Base-by-base conservation (phyloP, 1,140 invertebrate species). In the Tachypleus tridentatus region DNA sequence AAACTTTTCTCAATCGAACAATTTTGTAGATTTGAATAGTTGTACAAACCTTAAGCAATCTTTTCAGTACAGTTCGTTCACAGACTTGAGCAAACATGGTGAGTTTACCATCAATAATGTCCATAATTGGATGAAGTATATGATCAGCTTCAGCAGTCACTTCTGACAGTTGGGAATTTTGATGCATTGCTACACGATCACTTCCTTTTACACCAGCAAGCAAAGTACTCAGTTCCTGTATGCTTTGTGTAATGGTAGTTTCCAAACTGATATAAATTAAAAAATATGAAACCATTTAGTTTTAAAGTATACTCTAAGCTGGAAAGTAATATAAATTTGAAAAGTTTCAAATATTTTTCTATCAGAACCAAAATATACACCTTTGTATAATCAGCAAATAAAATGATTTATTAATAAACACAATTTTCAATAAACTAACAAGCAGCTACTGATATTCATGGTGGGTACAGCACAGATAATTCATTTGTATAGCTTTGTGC, bases 61-160 rank as follows among this genome's bases (percentile, higher is more conserved):
- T 84, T 79, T 99, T 99, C 5, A 99, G 82, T 4, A 99, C 97
- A 6, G 97, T 98, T 79, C 98, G 98, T 79, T 99, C 97, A 78
- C 97, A 99, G 6, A 93, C 91, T 79, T 98, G 87, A 8, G 97
- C 95, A 78, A 98, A 99, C 72, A 97, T 82, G 49, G 94, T 90
- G 63, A 99, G 79, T 68, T 75, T 75, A 76, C 82, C 82, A 76
- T 89, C 86, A n/a, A 89, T 75, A n/a, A 97, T 83, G 74, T 98
- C 95, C 94, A 99, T 98, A 2, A 99, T 81, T 4, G 97, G 97
- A 64, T 91, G 81, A 48, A 99, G 80, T 48, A 99, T 93, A 76
- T 97, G 91, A 76, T 99, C 96, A 0, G 95, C 93, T 75, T 97
- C 94, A 4, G 84, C 85, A 4, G 86, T 85, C 3, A 91, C 88